Conservation (phyloP, 2,113 vertebrate species). For the Desmodus rotundus region DNA sequence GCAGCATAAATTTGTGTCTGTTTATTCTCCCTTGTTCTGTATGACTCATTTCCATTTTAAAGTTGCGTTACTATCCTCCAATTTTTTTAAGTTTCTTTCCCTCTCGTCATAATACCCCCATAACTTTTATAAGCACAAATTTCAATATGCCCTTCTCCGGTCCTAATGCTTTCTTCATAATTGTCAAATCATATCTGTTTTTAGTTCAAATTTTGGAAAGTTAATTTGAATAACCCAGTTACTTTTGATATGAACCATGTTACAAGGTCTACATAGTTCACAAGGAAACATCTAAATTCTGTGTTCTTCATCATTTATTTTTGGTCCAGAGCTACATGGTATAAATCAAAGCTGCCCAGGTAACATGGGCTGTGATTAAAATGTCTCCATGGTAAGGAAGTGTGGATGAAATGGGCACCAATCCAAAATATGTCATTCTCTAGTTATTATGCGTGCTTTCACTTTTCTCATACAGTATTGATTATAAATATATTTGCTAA, state of each 20-base stretch:
- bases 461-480: background rate
- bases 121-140: background rate
- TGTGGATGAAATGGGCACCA: background rate
- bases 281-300: background rate
- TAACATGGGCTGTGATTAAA: background rate
- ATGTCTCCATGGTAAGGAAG: background rate
- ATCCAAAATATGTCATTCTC: background rate
- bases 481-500: background rate
- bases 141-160: background rate
- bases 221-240: background rate
- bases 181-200: background rate
- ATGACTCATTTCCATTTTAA: background rate
- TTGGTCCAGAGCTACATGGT: background rate
- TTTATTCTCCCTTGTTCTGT: background rate
- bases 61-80: background rate
- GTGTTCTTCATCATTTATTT: background rate
- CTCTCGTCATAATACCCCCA: background rate
- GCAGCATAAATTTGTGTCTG: background rate
- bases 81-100: background rate
- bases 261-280: background rate
- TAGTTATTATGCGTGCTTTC: background rate
- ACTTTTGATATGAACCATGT: background rate
- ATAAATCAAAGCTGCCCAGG: background rate
- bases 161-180: background rate
- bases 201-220: background rate